A percentile compares a stretch with the other conserved stretches of the same genome.
Conservation (phyloP, 2,888 invertebrate species). For the Athetis lepigone region DNA sequence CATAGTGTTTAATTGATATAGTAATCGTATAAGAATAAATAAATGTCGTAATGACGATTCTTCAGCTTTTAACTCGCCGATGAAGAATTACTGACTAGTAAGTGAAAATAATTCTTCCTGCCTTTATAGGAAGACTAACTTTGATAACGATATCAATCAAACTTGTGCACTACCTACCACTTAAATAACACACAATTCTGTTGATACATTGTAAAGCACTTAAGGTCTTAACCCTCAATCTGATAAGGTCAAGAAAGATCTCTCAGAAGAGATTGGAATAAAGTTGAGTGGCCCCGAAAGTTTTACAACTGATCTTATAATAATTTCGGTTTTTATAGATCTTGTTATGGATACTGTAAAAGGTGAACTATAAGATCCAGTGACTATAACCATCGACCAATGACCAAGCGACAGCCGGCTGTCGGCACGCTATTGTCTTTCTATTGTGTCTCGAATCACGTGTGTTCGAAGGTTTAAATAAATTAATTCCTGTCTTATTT, state of each 20-base stretch:
- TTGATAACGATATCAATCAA: slow-evolving; percentile 35
- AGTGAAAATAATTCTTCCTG: slow-evolving; percentile 59
- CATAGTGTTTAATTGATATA: slow-evolving; percentile 85
- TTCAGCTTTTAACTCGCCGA: slow-evolving; percentile 63
- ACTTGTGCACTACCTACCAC: slow-evolving; percentile 12
- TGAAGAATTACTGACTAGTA: slow-evolving; percentile 62
- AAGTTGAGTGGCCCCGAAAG: slow-evolving; percentile 30
- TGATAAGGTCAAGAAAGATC: slow-evolving; percentile 38
- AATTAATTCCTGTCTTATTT: no score
- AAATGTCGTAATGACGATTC: slow-evolving; percentile 66
- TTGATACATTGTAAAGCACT: slow-evolving; percentile 41
- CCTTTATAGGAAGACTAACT: slow-evolving; percentile 23
- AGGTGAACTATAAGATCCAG: neutral
- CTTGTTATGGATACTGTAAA: neutral
- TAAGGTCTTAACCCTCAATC: slow-evolving; percentile 29
- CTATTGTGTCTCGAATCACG: no score
- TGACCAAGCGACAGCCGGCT: no score
- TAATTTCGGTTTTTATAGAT: neutral
- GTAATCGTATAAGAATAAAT: slow-evolving; percentile 73
- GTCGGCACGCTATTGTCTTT: no score
- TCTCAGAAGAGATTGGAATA: slow-evolving; percentile 17
- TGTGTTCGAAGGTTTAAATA: no score
- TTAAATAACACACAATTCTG: slow-evolving; percentile 16
- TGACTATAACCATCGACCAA: no score
- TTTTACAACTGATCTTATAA: slow-evolving; percentile 8